Evolutionary conservation across 2,797 vertebrate genomes (phyloP), one percentile per base, ranked within the genome.

Genomic region (Ctenosaura bakeri): DNA sequence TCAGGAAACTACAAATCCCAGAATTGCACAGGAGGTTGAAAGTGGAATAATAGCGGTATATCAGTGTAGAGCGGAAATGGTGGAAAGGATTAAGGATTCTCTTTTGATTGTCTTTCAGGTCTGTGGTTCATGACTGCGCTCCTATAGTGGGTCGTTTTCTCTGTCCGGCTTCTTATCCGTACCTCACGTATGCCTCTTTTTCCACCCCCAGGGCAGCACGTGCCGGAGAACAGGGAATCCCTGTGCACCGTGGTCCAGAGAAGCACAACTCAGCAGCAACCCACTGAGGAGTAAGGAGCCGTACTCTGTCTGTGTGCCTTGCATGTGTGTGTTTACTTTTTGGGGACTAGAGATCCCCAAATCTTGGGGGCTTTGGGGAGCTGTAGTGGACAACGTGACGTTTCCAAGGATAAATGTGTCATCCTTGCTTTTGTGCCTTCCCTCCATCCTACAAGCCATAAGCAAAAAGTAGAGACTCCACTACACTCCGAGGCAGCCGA

Each of bases 261-360:
- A 85, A 85, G 56, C 62, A 13, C 90, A 5, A 24, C 8, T 35
- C 90, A 78, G 46, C 88, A 56, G 22, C 88, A 69, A 42, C 73
- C 93, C 59, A 94, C 91, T 32, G 87, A 95, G 83, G 94, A 96
- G 96, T 96, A 96, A 96, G 96, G 6, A 42, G 52, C 26, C 5
- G n/a, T n/a, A 20, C 0, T 89, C 22, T 35, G 14, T 74, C n/a
- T 83, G 62, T 56, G 35, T 82, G 35, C 74, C 26, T 89, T 80
- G n/a, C 18, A 1, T 42, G 1, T 52, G 18, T 79, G 85, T 50
- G 18, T 64, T 16, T 64, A 3, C 76, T 1, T 3, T 7, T 50
- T 22, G 9, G 2, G 26, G 4, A 46, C 42, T 50, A 69, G 9
- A 12, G 66, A 26, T 69, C 66, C 66, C 66, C 66, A 69, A 69